Evolutionary conservation across 2,113 vertebrate species (phyloP), one percentile per base, ranked within the genome.

Genomic region (Steatornis caripensis): DNA sequence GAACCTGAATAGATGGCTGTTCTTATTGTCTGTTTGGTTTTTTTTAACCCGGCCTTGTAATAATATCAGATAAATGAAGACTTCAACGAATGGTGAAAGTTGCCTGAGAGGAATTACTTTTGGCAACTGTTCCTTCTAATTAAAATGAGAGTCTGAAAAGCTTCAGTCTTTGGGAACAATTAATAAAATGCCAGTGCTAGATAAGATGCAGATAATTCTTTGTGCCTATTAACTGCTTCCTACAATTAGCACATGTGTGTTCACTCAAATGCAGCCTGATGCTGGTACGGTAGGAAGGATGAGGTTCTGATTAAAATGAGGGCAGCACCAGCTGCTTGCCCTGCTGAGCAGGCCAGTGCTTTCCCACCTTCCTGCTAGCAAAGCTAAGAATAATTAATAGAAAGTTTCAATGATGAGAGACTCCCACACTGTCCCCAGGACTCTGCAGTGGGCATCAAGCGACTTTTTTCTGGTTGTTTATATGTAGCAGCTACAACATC

Each of bases 131-230:
- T 97, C 55, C 53, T 85, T 91, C 83, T 84, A 93, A 96, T 91
- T 97, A 95, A 77, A 87, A 88, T 4, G 29, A 68, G 64, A 66
- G 36, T 43, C 82, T 91, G 70, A 91, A 93, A 96, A 94, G 62
- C 69, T 74, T 85, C 75, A 95, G 84, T 78, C 69, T 90, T 85
- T 83, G 66, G 79, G 74, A 97, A 51, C 74, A 80, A 84, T 89
- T 95, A 96, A 87, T 95, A 82, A 96, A 94, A 89, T 80, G 60
- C 43, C 5, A 60, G 54, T 43, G 37, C n/a, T 80, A 70, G 94
- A 93, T 89, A 97, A 96, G 89, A 74, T 71, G 83, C 74, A 95
- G 82, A 94, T 95, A 87, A 89, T 85, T 43, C 70, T 85, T 93
- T 87, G 62, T 96, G 51, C 77, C n/a, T 91, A 37, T 94, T 95